A percentile compares a stretch with the other conserved stretches of the same genome.
Evolutionary conservation across 1,140 invertebrate genomes (phyloP).

Genomic region (Euglossa dilemma): DNA sequence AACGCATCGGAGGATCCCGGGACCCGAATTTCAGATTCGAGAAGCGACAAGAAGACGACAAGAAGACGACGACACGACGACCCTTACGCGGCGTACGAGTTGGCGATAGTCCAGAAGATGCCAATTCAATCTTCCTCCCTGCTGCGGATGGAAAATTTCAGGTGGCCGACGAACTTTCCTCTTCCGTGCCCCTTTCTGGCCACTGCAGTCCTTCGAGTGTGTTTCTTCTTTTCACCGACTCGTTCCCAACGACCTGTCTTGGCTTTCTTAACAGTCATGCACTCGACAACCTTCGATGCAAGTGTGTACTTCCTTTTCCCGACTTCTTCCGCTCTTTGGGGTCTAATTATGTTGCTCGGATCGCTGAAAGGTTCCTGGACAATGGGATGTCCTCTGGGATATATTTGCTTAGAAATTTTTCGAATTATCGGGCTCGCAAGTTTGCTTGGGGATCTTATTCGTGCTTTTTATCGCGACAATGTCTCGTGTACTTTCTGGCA

Average conservation of each 20-base stretch:
- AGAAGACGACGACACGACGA: slow-evolving; percentile 62
- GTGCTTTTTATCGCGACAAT: no score
- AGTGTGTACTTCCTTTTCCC: background rate
- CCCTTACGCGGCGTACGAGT: slow-evolving; percentile 61
- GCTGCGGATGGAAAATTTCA: slow-evolving; percentile 68
- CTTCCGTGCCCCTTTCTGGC: slow-evolving; percentile 45
- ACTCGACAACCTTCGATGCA: background rate
- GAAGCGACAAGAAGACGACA: slow-evolving; percentile 57
- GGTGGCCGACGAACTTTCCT: slow-evolving; percentile 61
- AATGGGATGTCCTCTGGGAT: no score
- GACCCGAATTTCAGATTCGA: slow-evolving; percentile 70
- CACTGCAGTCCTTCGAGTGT: slow-evolving; percentile 41
- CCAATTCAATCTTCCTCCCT: slow-evolving; percentile 71
- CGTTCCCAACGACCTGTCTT: slow-evolving; percentile 22
- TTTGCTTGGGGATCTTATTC: no score
- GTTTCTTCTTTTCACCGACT: slow-evolving; percentile 33
- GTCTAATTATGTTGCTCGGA: slow-evolving; percentile 7
- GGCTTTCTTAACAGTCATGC: slow-evolving; percentile 27
- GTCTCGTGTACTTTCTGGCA: no score
- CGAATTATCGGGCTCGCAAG: no score
- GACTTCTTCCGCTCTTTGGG: background rate
- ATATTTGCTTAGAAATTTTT: no score
- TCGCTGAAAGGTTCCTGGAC: background rate
- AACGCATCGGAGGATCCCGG: slow-evolving; percentile 46
- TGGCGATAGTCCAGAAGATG: slow-evolving; percentile 71